These are phyloP conservation scores for Hemichromis elongatus DNA, from an alignment of 2,113 vertebrate species.

Conservation along the genomic window DNA sequence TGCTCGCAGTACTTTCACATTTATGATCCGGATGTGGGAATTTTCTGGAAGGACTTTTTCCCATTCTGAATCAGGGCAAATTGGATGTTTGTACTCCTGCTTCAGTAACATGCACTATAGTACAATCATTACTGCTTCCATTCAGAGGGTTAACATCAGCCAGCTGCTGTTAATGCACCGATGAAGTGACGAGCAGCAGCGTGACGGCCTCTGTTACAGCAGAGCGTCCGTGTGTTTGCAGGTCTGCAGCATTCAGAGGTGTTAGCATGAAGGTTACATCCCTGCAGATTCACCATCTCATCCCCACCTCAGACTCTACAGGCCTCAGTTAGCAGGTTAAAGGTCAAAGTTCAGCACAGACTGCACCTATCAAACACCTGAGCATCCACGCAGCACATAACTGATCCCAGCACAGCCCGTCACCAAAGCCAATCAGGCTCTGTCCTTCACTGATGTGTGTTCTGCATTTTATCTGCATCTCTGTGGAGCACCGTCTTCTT, in stretches of 20 bases:
- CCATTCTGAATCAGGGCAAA: neutral
- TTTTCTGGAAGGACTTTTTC: neutral
- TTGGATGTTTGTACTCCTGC: neutral
- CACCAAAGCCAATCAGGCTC: neutral
- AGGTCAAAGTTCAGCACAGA: neutral
- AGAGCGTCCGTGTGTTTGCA: neutral
- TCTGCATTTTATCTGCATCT: neutral
- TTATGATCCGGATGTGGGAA: neutral
- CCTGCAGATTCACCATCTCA: neutral
- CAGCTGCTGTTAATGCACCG: neutral
- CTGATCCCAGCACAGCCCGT: neutral
- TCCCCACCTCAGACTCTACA: neutral
- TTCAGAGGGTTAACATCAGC: neutral
- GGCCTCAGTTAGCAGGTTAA: neutral
- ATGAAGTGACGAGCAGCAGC: neutral
- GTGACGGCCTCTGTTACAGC: neutral
- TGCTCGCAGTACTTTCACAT: neutral
- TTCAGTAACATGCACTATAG: neutral
- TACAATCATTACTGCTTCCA: neutral
- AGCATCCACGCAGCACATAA: neutral
- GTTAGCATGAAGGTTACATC: neutral
- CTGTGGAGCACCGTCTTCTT: neutral
- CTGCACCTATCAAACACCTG: too few species aligned
- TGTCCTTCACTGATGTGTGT: neutral
- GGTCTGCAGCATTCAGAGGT: neutral